Evolutionary conservation across 2,888 invertebrate genomes (phyloP).

Genomic region (Orthonevra nobilis): DNA sequence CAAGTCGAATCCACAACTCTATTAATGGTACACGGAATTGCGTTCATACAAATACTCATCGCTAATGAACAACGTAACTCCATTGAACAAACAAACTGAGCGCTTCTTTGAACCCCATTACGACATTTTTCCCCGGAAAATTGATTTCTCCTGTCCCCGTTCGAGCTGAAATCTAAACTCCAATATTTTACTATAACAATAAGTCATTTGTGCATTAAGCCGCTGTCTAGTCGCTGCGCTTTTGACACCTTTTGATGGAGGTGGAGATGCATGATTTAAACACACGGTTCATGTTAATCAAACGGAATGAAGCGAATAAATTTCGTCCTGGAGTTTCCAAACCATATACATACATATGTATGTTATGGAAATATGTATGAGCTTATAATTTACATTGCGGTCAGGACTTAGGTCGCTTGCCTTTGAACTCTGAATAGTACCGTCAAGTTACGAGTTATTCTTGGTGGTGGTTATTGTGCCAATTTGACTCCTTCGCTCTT

Average conservation of each 20-base stretch:
- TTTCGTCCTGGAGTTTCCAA: not conserved
- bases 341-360: too few species aligned
- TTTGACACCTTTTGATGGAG: too few species aligned
- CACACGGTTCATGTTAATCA: too few species aligned
- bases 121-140: constrained; percentile 28
- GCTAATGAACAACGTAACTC: constrained; percentile 28
- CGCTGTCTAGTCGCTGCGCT: too few species aligned
- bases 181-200: constrained; percentile 47
- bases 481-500: not conserved
- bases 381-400: constrained; percentile 6
- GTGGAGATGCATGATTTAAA: too few species aligned
- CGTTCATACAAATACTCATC: constrained; percentile 18
- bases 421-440: not conserved
- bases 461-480: not conserved
- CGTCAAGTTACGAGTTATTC: not conserved
- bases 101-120: constrained; percentile 6
- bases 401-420: not conserved
- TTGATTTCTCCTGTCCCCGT: constrained; percentile 32
- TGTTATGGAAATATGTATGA: not conserved
- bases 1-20: not conserved
- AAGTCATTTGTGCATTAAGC: constrained; percentile 29
- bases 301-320: too few species aligned
- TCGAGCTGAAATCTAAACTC: constrained; percentile 11
- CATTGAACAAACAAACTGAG: constrained; percentile 11
- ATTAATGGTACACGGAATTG: constrained; percentile 5